Evolutionary conservation across 2,888 invertebrate genomes (phyloP), one percentile per base, ranked within the genome.

Genomic region (Drosophila limbata): DNA sequence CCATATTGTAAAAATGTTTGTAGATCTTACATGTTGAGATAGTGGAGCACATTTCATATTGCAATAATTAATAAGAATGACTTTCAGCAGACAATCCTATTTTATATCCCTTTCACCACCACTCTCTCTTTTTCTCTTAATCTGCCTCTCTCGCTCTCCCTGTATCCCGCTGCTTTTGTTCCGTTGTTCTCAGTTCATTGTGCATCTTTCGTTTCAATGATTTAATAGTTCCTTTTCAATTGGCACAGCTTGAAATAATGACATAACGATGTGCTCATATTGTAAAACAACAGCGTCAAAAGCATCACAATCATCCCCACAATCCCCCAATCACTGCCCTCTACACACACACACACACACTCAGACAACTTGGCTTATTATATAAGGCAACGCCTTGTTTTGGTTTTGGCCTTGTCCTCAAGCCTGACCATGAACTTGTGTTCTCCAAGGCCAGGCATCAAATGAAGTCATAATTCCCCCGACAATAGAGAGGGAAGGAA

Each of bases 391-490:
- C 39, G 67, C 45, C 33, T 60, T 51, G 42, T 19, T 44, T 21
- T 17, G 25, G 10, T 28, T 19, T 28, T 40, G 70, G 48, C 64
- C 63, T 45, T 63, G 59, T 21, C 40, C 51, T 52, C 15, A 10
- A 40, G 4, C 2, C 51, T 67, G 74, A 68, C 74, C 72, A 39
- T 73, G 72, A 75, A 25, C 74, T 71, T 74, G 45, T n/a, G 15
- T 17, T 9, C 28, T 28, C 28, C 50, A 19, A 50, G 62, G 52
- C 47, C 15, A 17, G 28, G 50, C 35, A 15, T 25, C 28, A 51
- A 63, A 73, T 75, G 78, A 75, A 75, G 73, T 75, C 78, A 75
- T 61, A 64, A 37, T 44, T 35, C 21, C 13, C 15, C n/a, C 40
- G 53, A 8, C 40, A 10, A 17, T 17, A 10, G 13, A 17, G 4